A percentile compares a stretch with the other conserved stretches of the same genome.
Evolutionary conservation across 2,797 vertebrate genomes (phyloP).

Genomic region (Euphonia xanthogaster): DNA sequence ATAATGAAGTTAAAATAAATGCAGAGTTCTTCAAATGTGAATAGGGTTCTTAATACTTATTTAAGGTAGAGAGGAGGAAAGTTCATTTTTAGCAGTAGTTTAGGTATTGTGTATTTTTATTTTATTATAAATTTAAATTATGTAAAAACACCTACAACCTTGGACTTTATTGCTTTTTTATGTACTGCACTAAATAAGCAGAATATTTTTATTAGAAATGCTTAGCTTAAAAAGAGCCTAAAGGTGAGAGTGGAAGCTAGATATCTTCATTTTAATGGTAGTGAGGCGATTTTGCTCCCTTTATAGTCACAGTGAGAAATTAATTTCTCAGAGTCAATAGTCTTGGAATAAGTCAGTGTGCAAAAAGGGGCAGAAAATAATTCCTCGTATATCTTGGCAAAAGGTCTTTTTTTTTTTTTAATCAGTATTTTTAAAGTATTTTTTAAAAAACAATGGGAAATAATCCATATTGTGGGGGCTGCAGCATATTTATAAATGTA

Average conservation of each 20-base stretch:
- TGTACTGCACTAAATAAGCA: constrained; percentile 21
- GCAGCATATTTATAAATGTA: constrained; percentile 67
- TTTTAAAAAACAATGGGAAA: constrained; percentile 47
- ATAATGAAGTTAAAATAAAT: constrained; percentile 1
- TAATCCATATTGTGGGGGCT: constrained; percentile 60
- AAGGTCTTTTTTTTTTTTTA: not conserved
- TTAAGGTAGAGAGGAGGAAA: not conserved
- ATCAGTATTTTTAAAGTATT: constrained; percentile 56
- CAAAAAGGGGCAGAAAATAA: not conserved
- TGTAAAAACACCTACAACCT: constrained; percentile 1
- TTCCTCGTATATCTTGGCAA: not conserved
- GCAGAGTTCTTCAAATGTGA: not conserved
- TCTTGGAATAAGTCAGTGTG: not conserved
- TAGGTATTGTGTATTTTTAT: constrained; percentile 1
- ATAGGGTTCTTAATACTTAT: not conserved
- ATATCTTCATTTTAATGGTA: not conserved
- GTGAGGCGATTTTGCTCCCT: not conserved
- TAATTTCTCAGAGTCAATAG: not conserved
- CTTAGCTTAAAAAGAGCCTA: not conserved
- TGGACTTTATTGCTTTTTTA: constrained; percentile 23
- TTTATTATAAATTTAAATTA: constrained; percentile 35
- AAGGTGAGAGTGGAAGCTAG: not conserved
- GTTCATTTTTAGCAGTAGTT: constrained; percentile 1
- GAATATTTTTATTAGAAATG: constrained; percentile 23
- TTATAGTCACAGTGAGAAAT: not conserved